Conservation (phyloP, 2,888 invertebrate genomes). For the Aproaerema taeniolella region DNA sequence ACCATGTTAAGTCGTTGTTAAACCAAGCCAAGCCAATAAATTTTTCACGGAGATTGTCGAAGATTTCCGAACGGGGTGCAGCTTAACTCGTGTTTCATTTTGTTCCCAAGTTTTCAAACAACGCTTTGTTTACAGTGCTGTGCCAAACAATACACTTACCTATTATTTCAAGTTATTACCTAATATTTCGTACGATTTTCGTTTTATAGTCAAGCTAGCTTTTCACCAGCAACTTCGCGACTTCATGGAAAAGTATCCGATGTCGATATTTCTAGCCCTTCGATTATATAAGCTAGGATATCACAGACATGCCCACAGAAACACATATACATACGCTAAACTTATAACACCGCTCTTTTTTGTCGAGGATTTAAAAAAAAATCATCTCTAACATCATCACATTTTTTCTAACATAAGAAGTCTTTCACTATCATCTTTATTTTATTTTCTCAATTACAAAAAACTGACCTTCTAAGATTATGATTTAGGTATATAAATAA, state of each 20-base stretch:
- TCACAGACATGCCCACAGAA: no score
- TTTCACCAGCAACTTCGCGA: neutral
- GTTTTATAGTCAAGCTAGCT: neutral
- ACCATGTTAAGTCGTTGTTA: no score
- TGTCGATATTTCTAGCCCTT: neutral
- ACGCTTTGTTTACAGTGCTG: neutral
- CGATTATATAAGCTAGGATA: neutral
- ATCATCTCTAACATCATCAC: no score
- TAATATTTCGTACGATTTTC: neutral
- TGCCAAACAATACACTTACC: conserved; percentile 2
- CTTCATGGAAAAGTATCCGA: neutral
- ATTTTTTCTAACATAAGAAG: no score
- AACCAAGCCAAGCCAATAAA: conserved; percentile 25
- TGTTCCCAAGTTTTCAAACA: conserved; percentile 16
- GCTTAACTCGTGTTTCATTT: conserved; percentile 22
- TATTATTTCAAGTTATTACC: no score
- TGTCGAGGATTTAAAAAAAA: no score
- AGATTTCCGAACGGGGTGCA: conserved; percentile 20
- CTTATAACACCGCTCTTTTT: no score
- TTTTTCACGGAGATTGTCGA: conserved; percentile 29
- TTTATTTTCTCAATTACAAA: no score
- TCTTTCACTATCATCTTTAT: no score
- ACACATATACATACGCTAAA: no score
- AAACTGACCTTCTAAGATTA: no score
- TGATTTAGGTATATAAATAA: no score